These are phyloP conservation scores for Diuraphis noxia DNA, from an alignment of 1,140 invertebrate genomes.

Conservation along the genomic window DNA sequence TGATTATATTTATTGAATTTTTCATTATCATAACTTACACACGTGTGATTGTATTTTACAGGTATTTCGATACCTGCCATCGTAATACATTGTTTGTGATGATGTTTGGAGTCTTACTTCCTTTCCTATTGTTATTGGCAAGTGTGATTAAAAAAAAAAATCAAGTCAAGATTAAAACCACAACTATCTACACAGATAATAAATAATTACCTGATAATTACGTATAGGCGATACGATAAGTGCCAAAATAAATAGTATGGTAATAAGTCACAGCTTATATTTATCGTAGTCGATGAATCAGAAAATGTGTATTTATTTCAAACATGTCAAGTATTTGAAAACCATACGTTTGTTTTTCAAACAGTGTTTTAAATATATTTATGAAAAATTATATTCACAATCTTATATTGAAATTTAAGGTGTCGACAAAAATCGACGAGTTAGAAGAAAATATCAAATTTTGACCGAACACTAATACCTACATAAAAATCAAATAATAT, in stretches of 20 bases:
- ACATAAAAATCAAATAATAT: background rate
- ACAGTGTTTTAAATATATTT: background rate
- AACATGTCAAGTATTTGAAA: background rate
- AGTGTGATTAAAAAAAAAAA: background rate
- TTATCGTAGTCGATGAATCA: too few species aligned
- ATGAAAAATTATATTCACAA: too few species aligned
- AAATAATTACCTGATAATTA: too few species aligned
- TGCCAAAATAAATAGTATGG: background rate
- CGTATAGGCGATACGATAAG: background rate
- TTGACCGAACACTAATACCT: background rate
- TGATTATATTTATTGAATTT: background rate
- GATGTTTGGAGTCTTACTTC: background rate
- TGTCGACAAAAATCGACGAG: background rate
- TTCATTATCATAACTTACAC: background rate
- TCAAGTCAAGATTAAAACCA: too few species aligned
- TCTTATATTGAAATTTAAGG: too few species aligned
- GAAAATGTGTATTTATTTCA: background rate
- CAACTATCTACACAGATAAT: too few species aligned
- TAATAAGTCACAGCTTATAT: background rate
- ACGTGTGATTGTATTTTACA: background rate
- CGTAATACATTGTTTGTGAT: background rate
- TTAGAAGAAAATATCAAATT: background rate
- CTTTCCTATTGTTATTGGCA: too few species aligned
- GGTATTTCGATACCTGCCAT: background rate
- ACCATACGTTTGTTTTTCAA: background rate